A percentile compares a stretch with the other conserved stretches of the same genome.
Conservation (phyloP, 2,888 invertebrate genomes). For the Mongoloraphidia duomilia region DNA sequence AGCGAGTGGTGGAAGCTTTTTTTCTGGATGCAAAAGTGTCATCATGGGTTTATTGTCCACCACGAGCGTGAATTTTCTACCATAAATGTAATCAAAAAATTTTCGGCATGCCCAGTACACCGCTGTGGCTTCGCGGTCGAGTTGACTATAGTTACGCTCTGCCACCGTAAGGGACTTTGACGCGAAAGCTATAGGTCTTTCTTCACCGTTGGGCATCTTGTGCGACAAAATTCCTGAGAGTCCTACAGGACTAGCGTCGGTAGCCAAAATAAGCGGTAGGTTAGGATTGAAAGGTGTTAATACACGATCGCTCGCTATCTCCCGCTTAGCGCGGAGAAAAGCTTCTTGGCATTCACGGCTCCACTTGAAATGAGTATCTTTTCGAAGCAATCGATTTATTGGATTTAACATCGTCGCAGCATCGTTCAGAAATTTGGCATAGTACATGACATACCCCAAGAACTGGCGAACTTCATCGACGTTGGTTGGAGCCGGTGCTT, state of each 20-base stretch:
- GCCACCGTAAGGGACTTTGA: conserved; percentile 2
- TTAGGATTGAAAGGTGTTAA: not conserved
- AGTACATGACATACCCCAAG: too few relatives aligned
- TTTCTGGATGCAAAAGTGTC: conserved; percentile 7
- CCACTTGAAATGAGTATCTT: not conserved
- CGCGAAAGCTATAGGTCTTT: not conserved
- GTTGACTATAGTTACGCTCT: conserved; percentile 10
- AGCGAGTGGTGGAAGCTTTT: conserved; percentile 4
- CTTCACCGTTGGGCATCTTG: not conserved
- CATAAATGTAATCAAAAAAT: conserved; percentile 10
- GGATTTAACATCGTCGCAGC: not conserved
- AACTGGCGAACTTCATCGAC: too few relatives aligned
- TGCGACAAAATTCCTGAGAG: not conserved
- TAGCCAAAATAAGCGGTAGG: not conserved
- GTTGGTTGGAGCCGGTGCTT: not conserved
- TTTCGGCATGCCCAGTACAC: conserved; percentile 5
- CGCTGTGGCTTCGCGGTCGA: not conserved
- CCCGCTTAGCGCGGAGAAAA: not conserved
- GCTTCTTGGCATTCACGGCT: not conserved
- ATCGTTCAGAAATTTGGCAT: too few relatives aligned
- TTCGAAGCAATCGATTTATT: not conserved
- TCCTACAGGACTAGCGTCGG: not conserved
- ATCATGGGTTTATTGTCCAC: conserved; percentile 11
- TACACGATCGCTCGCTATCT: not conserved
- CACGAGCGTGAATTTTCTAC: conserved; percentile 9